phyloP scores from a whole-genome alignment of 2,797 vertebrate species.

The Pantherophis alleghaniensis region DNA sequence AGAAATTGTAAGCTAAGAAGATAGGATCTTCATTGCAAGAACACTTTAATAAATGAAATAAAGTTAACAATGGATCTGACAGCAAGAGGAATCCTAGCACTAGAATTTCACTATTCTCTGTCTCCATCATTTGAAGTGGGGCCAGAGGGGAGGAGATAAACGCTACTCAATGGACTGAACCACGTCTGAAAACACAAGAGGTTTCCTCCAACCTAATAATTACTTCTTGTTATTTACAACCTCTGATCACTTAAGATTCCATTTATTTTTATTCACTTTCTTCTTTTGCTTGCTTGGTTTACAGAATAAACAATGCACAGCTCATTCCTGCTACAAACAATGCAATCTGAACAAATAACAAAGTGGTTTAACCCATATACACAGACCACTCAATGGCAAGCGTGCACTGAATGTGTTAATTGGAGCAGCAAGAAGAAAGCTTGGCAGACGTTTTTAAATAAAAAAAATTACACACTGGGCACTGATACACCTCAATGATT shows the following conservation, averaged over 20 bases:
- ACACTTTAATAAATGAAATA: constrained; percentile 48
- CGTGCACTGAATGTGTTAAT: constrained; percentile 72
- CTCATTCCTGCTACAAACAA: constrained; percentile 36
- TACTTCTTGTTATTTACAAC: not conserved
- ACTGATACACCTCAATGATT: constrained; percentile 71
- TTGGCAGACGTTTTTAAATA: constrained; percentile 77
- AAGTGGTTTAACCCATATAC: constrained; percentile 75
- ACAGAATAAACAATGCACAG: not conserved
- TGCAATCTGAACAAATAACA: constrained; percentile 52
- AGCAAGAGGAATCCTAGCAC: constrained; percentile 64
- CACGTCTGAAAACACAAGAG: constrained; percentile 57
- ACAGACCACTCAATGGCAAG: constrained; percentile 68
- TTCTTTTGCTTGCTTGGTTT: not conserved
- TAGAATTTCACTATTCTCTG: constrained; percentile 66
- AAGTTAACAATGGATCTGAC: constrained; percentile 73
- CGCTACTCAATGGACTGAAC: constrained; percentile 75
- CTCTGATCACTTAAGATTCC: constrained; percentile 32
- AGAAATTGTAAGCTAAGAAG: not conserved
- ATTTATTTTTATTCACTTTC: not conserved
- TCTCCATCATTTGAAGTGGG: constrained; percentile 73
- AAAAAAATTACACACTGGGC: constrained; percentile 75
- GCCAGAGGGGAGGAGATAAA: constrained; percentile 69
- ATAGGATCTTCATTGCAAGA: constrained; percentile 35
- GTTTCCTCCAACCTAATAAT: constrained; percentile 42
- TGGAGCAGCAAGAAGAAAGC: constrained; percentile 76